Percentiles rank a stretch among this genome's conserved stretches.
Evolutionary conservation across 1,140 invertebrate genomes (phyloP).

Genomic region (Philopotamus ludificatus): DNA sequence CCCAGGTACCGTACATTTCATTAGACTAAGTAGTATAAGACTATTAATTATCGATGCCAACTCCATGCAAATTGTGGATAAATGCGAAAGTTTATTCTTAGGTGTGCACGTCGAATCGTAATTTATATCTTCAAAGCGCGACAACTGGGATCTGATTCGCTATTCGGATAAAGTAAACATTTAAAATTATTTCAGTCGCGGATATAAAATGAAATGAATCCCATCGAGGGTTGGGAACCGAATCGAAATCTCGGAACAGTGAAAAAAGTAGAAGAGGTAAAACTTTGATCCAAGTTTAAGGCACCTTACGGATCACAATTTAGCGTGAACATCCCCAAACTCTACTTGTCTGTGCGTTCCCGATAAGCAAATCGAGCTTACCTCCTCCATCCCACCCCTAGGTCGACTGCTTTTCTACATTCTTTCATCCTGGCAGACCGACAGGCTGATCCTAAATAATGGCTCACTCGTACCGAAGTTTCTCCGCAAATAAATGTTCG

Average conservation of each 20-base stretch:
- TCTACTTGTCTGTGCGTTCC: constrained; percentile 19
- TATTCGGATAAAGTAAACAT: constrained; percentile 2
- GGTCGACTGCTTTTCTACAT: no score
- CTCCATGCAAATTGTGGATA: constrained; percentile 21
- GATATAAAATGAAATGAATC: background rate
- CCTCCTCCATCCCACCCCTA: background rate
- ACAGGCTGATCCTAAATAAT: constrained; percentile 38
- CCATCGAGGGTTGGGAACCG: no score
- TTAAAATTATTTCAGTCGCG: no score
- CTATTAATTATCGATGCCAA: constrained; percentile 16
- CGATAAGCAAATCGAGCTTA: constrained; percentile 30
- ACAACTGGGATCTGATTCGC: background rate
- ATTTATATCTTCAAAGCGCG: background rate
- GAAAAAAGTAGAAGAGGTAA: background rate
- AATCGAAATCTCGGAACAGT: no score
- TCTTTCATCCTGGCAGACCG: background rate
- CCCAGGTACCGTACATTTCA: constrained; percentile 8
- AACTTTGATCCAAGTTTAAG: constrained; percentile 1
- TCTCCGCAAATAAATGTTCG: background rate
- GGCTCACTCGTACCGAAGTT: constrained; percentile 6
- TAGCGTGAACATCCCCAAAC: constrained; percentile 2
- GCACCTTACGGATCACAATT: constrained; percentile 5
- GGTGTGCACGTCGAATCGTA: background rate
- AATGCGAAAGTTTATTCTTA: background rate
- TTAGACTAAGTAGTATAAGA: constrained; percentile 25